A percentile compares a stretch with the other conserved stretches of the same genome.
Evolutionary conservation across 30 jellyfish, hydroid and myxozoan genomes (phyloP).

Genomic region (Cassiopea xamachana): DNA sequence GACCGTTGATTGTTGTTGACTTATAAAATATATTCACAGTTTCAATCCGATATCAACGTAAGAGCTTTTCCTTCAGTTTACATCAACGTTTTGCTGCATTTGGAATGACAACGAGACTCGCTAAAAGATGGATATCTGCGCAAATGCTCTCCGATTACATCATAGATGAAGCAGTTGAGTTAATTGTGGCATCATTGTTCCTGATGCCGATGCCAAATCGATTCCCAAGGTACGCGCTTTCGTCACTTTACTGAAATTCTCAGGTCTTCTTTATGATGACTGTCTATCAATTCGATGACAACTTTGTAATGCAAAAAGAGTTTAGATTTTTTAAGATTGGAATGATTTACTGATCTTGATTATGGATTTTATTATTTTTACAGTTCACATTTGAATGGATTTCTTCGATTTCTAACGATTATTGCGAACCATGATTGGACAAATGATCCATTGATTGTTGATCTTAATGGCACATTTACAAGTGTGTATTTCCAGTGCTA

Average conservation of each 20-base stretch:
- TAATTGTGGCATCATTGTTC: slow-evolving; percentile 80
- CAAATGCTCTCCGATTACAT: slow-evolving; percentile 79
- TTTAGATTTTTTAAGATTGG: no score
- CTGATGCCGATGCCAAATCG: slow-evolving; percentile 53
- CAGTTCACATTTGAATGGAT: slow-evolving; percentile 84
- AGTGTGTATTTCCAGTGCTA: slow-evolving; percentile 33
- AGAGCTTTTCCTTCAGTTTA: slow-evolving; percentile 31
- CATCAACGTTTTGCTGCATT: slow-evolving; percentile 68
- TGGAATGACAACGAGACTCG: slow-evolving; percentile 83
- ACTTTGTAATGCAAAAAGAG: no score
- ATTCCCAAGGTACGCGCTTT: slow-evolving; percentile 76
- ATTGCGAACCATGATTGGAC: slow-evolving; percentile 81
- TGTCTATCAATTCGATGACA: no score
- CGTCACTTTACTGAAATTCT: no score
- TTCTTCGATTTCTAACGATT: slow-evolving; percentile 73
- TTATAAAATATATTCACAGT: background rate
- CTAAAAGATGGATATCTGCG: slow-evolving; percentile 82
- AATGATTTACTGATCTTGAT: no score
- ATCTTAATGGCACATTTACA: slow-evolving; percentile 73
- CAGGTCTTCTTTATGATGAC: background rate
- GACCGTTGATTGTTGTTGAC: background rate
- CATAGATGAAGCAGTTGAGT: slow-evolving; percentile 77
- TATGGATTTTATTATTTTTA: background rate
- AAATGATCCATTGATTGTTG: slow-evolving; percentile 79
- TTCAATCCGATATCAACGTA: no score